Evolutionary conservation across 2,888 invertebrate species (phyloP), one percentile per base, ranked within the genome.

Genomic region (Cosmia pyralina): DNA sequence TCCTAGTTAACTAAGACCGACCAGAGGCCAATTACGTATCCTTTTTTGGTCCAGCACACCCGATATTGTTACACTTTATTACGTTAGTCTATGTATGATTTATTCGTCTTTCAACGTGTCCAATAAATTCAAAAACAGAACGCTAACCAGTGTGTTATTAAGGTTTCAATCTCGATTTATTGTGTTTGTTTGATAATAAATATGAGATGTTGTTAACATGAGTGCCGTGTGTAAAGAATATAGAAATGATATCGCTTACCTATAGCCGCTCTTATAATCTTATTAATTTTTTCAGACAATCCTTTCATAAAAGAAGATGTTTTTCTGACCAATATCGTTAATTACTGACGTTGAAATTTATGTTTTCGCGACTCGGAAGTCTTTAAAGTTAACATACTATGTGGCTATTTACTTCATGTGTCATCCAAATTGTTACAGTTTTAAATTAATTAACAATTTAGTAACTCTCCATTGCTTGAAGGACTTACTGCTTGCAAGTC

Each of bases 131-230:
- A 58, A 72, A 81, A 87, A 87, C 79, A 83, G 87, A 88, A 86
- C 77, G 69, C 82, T 80, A 81, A 81, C 75, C 69, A 79, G 83
- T 86, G 68, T 91, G 85, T 90, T 90, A 92, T 92, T 91, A 91
- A 90, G 84, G 86, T 88, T 91, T 90, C 91, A 89, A 88, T 88
- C 72, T 81, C 53, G 90, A 93, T 93, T 93, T 93, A 94, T 93
- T 83, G 88, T 90, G 75, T 92, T 91, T 92, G 91, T 90, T 90
- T 88, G 84, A 88, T 90, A 88, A 91, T 89, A 90, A 88, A 91
- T 89, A 90, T 88, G 82, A 83, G 82, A 81, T 80, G 88, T 88
- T 90, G 89, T 89, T 90, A 89, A 85, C 86, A 87, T 88, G 82
- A 71, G 66, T 34, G 22, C 19, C 57, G 34, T 34, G 10, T 52